Evolutionary conservation across 1,140 invertebrate genomes (phyloP), one percentile per base, ranked within the genome.

Genomic region (Amphibalanus amphitrite): DNA sequence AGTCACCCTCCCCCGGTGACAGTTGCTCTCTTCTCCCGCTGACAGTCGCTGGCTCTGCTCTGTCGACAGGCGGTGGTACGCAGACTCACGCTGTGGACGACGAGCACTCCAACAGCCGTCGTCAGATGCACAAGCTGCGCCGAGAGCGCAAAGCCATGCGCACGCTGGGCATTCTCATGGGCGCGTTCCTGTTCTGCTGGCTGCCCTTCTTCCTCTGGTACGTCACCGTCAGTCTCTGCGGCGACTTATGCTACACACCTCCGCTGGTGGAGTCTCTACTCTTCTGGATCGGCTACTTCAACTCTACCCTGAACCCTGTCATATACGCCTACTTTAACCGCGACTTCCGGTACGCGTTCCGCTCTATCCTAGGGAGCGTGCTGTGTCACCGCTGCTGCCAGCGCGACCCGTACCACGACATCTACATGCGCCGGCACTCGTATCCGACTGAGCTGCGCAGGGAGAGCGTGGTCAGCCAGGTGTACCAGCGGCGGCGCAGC

Each of bases 301-400:
- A 97, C 79, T 93, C 90, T 72, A 84, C 94, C 65, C 82, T 92
- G 47, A 97, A 97, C 79, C 94, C 94, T 0, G 89, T 95, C 71
- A 95, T 96, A 69, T 98, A 98, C 82, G 95, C 95, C 70, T 98
- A 97, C 82, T 98, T 98, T 85, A 98, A 99, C 81, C 85, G 93
- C 73, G 97, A 99, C 80, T 99, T 99, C 82, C 85, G 95, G 80
- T 91, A 95, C 80, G 95, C 95, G 8, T 98, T 98, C 84, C 93
- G 92, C 81, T 93, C 95, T 78, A 96, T 92, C 0, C 81, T 96
- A 76, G 6, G 40, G 30, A 29, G 69, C 26, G 28, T 70, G 28
- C 67, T 73, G 10, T 67, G 65, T 26, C 26, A 67, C 15, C 40
- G 64, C 30, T 70, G 72, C 25, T 69, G 70, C 17, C 69, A 38